Evolutionary conservation across 2,888 invertebrate genomes (phyloP).

Genomic region (Leptinotarsa peninsularis): DNA sequence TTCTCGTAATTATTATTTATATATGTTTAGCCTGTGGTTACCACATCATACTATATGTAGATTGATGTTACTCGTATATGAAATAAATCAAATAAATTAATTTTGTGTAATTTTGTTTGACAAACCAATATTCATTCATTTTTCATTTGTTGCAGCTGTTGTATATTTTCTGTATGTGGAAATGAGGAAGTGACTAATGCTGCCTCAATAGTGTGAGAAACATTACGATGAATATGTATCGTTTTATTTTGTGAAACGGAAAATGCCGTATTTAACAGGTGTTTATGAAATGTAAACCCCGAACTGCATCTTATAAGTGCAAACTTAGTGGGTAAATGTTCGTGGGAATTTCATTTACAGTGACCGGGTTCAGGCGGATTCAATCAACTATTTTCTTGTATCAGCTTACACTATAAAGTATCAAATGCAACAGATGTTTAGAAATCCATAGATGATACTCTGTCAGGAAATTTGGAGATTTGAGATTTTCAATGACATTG

Average conservation of each 20-base stretch:
- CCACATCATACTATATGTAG: too few relatives aligned
- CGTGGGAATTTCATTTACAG: slow-evolving; percentile 16
- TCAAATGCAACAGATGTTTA: slow-evolving; percentile 15
- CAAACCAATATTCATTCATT: too few relatives aligned
- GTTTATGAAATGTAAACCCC: not conserved
- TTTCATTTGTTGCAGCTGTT: too few relatives aligned
- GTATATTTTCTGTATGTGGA: too few relatives aligned
- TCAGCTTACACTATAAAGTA: slow-evolving; percentile 18
- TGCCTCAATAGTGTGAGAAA: too few relatives aligned
- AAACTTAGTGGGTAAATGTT: slow-evolving; percentile 5
- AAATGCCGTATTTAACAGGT: not conserved
- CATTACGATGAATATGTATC: not conserved
- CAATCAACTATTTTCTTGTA: slow-evolving; percentile 6
- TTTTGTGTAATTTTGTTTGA: too few relatives aligned
- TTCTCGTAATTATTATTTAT: too few relatives aligned
- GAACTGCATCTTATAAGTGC: slow-evolving; percentile 18
- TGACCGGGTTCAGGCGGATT: slow-evolving; percentile 3
- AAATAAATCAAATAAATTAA: too few relatives aligned
- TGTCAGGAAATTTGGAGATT: not conserved
- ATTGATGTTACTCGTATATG: too few relatives aligned
- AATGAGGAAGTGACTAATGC: too few relatives aligned
- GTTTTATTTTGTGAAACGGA: not conserved
- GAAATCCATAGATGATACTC: not conserved
- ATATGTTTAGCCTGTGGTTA: too few relatives aligned
- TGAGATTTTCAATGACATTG: not conserved